Evolutionary conservation across 1,140 invertebrate genomes (phyloP), one percentile per base, ranked within the genome.

Genomic region (Sarcophaga bullata): DNA sequence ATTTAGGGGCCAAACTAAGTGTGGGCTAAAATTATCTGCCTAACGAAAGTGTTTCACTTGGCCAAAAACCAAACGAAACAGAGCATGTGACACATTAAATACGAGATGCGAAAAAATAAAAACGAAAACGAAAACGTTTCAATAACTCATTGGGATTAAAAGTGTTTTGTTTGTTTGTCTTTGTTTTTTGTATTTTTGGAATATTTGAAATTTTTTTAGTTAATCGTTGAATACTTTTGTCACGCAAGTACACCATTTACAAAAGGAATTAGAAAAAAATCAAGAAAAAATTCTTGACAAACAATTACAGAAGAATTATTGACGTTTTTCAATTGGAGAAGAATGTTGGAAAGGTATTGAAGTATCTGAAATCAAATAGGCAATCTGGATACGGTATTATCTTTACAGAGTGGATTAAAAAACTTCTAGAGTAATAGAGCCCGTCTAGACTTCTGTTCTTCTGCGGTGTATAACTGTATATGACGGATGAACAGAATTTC

Each of bases 71-170:
- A 68, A 58, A 68, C 25, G n/a, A 68, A 58, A 68, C 7, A 68
- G 10, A 68, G 8, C 62, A 68, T 68, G 62, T 68, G 62, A 68
- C 62, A 68, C 62, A 19, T 68, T 68, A 25, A 68, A 68, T 17
- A 68, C n/a, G n/a, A n/a, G 25, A 37, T 37, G 25, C 25, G 25
- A 37, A 37, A 37, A 37, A 1, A 37, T 4, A 15, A 52, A 52
- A 68, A 68, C 7, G n/a, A 62, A 62, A 62, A 15, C 10, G n/a
- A n/a, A 15, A 68, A 68, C 62, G 19, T 68, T 68, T 25, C 3
- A 10, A 68, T 68, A 68, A 68, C 17, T 68, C 62, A 68, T 19
- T 37, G 25, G 25, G 25, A 37, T 37, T 37, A 37, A 37, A 37
- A 1, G 4, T 2, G 4, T 37, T 37, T 37, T 37, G n/a, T 19